Evolutionary conservation across 2,888 invertebrate genomes (phyloP).

Genomic region (Allygus modestus): DNA sequence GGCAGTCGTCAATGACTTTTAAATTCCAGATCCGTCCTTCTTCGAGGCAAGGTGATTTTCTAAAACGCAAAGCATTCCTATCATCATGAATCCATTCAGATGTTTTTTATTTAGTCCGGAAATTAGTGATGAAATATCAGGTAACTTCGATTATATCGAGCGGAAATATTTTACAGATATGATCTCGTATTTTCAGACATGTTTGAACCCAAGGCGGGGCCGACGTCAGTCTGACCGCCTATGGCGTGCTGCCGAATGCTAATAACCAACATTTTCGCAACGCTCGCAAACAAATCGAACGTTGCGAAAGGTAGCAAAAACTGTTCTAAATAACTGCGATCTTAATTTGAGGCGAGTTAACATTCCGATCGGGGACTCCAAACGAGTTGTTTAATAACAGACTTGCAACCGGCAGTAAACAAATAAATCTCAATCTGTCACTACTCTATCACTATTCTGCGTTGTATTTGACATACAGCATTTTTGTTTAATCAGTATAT

Average conservation of each 20-base stretch:
- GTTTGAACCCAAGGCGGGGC: background rate
- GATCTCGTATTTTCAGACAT: background rate
- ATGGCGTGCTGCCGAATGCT: slow-evolving; percentile 12
- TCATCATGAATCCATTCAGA: too few relatives aligned
- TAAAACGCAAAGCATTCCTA: too few relatives aligned
- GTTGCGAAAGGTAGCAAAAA: slow-evolving; percentile 38
- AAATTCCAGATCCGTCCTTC: too few relatives aligned
- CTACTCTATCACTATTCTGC: too few relatives aligned
- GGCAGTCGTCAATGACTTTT: too few relatives aligned
- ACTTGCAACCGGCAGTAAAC: background rate
- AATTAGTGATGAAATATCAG: too few relatives aligned
- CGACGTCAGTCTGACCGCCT: background rate
- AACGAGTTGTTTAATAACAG: slow-evolving; percentile 15
- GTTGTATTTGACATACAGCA: too few relatives aligned
- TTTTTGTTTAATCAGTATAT: too few relatives aligned
- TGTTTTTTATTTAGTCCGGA: too few relatives aligned
- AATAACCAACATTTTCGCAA: slow-evolving; percentile 44
- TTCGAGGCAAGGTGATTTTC: too few relatives aligned
- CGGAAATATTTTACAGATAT: background rate
- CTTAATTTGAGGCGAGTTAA: slow-evolving; percentile 32
- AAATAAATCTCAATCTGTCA: background rate
- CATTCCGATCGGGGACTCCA: background rate
- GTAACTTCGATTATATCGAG: background rate
- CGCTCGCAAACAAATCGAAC: background rate
- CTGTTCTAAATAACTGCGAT: slow-evolving; percentile 49